These are phyloP conservation scores for Halisarca cf. caerulea DNA, from an alignment of 37 sponge, comb jelly and placozoan genomes.

Conservation along the genomic window DNA sequence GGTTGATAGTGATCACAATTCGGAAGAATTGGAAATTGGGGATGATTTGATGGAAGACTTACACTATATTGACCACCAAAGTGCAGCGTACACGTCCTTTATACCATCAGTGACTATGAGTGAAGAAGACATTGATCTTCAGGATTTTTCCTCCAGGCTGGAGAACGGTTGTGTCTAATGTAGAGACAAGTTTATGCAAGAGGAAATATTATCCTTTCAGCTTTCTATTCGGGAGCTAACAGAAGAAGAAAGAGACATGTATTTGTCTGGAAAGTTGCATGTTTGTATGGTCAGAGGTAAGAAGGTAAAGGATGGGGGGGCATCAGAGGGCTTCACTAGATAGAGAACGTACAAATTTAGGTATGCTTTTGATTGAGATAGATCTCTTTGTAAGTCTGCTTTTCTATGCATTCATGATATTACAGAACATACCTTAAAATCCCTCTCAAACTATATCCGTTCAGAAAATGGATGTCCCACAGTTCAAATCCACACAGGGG, in stretches of 20 bases:
- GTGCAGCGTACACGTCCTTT: no score
- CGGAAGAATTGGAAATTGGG: no score
- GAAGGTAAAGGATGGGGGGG: conserved; percentile 3
- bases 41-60: no score
- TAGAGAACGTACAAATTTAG: neutral
- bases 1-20: no score
- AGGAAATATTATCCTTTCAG: no score
- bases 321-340: neutral
- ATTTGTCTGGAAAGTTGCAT: conserved; percentile 29
- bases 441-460: conserved; percentile 14
- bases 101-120: no score
- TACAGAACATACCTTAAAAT: neutral
- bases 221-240: conserved; percentile 24
- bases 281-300: neutral
- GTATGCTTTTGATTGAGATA: conserved; percentile 41
- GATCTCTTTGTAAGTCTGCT: conserved; percentile 21
- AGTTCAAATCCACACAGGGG: neutral
- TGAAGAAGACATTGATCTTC: no score
- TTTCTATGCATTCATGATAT: conserved; percentile 30
- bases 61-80: no score
- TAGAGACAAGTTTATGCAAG: no score
- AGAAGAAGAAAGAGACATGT: conserved; percentile 17
- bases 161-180: no score
- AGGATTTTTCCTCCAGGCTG: no score
- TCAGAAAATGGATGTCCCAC: neutral